Conservation (phyloP, 2,888 invertebrate species). For the Drosophila prolongata region DNA sequence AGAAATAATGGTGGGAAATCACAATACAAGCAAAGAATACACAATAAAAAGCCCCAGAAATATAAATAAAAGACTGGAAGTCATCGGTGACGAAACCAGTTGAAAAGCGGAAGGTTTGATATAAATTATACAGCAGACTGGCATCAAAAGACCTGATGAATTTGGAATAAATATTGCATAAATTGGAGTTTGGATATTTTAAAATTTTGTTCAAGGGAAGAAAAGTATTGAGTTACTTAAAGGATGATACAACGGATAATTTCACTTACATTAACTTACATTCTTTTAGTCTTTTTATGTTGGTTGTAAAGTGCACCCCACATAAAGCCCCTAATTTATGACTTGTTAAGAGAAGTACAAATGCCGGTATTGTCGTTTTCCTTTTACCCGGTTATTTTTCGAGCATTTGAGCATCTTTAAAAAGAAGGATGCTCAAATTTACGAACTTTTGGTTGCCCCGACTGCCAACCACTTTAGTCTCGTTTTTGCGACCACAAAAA, state of each 20-base stretch:
- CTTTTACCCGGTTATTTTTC: slow-evolving; percentile 3
- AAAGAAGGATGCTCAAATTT: slow-evolving; percentile 30
- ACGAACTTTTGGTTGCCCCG: slow-evolving; percentile 10
- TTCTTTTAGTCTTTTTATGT: slow-evolving; percentile 35
- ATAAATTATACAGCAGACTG: slow-evolving; percentile 33
- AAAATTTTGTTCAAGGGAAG: neutral
- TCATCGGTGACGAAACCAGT: slow-evolving; percentile 52
- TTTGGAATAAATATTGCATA: slow-evolving; percentile 13
- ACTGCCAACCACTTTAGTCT: slow-evolving; percentile 32
- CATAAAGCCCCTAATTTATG: slow-evolving; percentile 23
- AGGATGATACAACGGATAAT: slow-evolving; percentile 4
- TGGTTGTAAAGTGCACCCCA: slow-evolving; percentile 31
- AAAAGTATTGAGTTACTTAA: neutral
- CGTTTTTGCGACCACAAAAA: slow-evolving; percentile 29
- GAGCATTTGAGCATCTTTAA: slow-evolving; percentile 20
- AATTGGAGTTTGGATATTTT: slow-evolving; percentile 7
- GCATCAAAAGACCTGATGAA: neutral
- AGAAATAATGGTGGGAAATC: neutral
- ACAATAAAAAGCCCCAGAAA: neutral
- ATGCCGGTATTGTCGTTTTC: slow-evolving; percentile 28
- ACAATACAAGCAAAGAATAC: slow-evolving; percentile 2
- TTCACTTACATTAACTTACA: slow-evolving; percentile 32
- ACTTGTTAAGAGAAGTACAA: slow-evolving; percentile 40
- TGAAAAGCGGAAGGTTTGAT: slow-evolving; percentile 39
- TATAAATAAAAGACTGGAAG: slow-evolving; percentile 33